Base-by-base conservation (phyloP, 2,888 invertebrate species). In the Eudasyphora cyanicolor region DNA sequence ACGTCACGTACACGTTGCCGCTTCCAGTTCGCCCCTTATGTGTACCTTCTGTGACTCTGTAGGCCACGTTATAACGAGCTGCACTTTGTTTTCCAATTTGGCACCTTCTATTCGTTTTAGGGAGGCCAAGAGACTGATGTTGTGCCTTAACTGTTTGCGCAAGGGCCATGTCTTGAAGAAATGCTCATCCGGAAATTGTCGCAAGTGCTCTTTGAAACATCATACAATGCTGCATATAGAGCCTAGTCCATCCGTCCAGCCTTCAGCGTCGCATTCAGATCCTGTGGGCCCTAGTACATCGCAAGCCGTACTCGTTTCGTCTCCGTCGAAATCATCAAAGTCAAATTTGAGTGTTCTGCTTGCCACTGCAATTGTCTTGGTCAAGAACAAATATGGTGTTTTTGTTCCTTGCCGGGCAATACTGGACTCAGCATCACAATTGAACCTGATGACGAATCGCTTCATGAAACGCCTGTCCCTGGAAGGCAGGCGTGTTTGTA, bases 141-240 rank as follows among this genome's bases (percentile, higher is more conserved):
- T 86, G 38, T 86, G 85, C n/a, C 42, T 84, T 1, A 87, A 87
- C 62, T 86, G 85, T 19, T 57, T 85, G 27, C 77, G 75, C 17
- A 76, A 76, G 12, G 84, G 85, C 0, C 84, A 86, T 70, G 35
- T 70, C 12, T 12, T 83, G 35, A 57, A 78, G 32, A 80, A 75
- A n/a, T 86, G 85, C 49, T 86, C 76, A 21, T 83, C 79, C 6
- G 71, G 78, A 45, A 57, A 62, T 5, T 86, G 81, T 70, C 80
- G 79, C 19, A 64, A 82, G 54, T 85, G 85, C 10, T 24, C 71
- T 10, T 51, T 76, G 17, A 86, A 83, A 12, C 82, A 85, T 69
- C 78, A 85, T 17, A 75, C 81, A 6, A 24, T 86, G 5, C 32
- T 86, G 5, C 86, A 86, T 24, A 82, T 86, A 17, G 42, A 70